Conservation (phyloP, 2,797 vertebrate species). For the Gymnopithys bicolor region DNA sequence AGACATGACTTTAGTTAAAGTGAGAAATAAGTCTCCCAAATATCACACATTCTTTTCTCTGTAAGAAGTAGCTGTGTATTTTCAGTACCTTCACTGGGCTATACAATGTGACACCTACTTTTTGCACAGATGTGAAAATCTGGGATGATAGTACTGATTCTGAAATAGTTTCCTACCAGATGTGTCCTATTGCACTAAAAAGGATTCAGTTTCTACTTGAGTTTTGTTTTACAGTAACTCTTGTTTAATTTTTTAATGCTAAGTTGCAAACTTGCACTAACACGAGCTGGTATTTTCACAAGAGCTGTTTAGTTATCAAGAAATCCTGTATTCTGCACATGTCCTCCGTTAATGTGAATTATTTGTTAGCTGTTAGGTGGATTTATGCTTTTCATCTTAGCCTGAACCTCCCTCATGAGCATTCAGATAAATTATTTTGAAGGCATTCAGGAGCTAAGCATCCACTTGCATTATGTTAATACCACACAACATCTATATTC, state of each 20-base stretch:
- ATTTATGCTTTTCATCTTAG: conserved; percentile 60
- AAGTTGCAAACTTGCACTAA: not conserved
- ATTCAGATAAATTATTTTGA: conserved; percentile 60
- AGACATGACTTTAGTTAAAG: not conserved
- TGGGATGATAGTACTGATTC: not conserved
- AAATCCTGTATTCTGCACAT: conserved; percentile 36
- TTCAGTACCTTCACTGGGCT: not conserved
- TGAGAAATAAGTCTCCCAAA: not conserved
- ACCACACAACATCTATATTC: conserved; percentile 6
- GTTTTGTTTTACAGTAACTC: not conserved
- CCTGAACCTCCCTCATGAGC: conserved; percentile 37
- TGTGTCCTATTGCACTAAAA: not conserved
- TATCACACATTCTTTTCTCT: not conserved
- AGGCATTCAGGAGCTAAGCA: conserved; percentile 12
- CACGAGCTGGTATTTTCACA: not conserved
- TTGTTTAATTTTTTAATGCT: not conserved
- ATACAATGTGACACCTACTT: not conserved
- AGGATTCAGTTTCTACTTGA: not conserved
- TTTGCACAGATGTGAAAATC: not conserved
- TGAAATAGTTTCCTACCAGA: not conserved
- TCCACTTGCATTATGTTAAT: conserved; percentile 38
- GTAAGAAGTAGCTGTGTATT: not conserved
- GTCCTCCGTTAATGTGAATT: conserved; percentile 19
- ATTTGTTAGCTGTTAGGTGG: conserved; percentile 46
- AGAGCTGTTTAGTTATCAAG: not conserved